Evolutionary conservation across 37 sponge, comb jelly and placozoan species (phyloP).

Genomic region (Crambe crambe): DNA sequence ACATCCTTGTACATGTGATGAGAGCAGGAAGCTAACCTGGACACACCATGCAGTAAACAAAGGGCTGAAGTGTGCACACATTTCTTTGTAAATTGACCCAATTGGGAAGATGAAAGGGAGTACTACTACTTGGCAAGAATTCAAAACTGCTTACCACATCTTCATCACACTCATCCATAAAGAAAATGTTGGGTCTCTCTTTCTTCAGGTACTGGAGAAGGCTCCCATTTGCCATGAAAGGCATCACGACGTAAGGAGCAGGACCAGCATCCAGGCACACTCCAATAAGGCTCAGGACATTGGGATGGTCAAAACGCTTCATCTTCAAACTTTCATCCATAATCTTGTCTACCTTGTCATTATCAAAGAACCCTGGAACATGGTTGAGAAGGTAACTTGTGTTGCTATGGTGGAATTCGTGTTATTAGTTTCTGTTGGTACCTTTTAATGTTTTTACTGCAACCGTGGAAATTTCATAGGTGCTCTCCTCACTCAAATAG

Average conservation of each 20-base stretch:
- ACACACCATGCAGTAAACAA: no score
- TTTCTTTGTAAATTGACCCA: no score
- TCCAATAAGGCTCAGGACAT: slow-evolving; percentile 38
- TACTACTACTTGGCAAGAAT: no score
- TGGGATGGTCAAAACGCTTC: slow-evolving; percentile 41
- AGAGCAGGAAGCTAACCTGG: no score
- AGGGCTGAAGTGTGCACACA: no score
- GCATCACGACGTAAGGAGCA: slow-evolving; percentile 43
- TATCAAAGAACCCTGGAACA: slow-evolving; percentile 17
- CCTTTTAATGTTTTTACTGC: slow-evolving; percentile 46
- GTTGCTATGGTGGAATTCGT: no score
- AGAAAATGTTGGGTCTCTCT: slow-evolving; percentile 5
- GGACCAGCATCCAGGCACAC: slow-evolving; percentile 42
- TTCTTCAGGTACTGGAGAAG: slow-evolving; percentile 34
- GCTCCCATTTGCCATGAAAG: slow-evolving; percentile 40
- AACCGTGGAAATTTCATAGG: slow-evolving; percentile 16
- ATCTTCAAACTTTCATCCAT: slow-evolving; percentile 36
- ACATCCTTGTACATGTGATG: no score
- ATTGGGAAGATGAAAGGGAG: no score
- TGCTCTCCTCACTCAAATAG: not conserved
- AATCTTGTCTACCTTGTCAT: slow-evolving; percentile 2
- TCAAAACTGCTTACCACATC: slow-evolving; percentile 33
- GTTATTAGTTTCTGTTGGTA: no score
- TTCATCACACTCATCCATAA: not conserved
- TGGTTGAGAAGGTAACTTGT: no score